phyloP scores from a whole-genome alignment of 1,140 invertebrate species.

The Aethina tumida region DNA sequence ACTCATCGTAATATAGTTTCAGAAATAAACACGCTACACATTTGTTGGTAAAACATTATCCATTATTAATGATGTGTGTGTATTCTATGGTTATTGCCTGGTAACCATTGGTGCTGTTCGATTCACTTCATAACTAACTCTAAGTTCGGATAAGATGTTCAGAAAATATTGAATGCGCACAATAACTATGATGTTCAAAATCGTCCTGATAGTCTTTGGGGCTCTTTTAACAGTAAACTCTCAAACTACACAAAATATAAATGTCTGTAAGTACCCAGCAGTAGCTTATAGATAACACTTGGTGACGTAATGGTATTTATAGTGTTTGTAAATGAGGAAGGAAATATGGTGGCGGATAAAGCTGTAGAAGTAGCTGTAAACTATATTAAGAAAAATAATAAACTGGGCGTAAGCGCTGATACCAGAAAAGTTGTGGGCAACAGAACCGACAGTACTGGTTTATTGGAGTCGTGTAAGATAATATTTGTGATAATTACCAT shows the following conservation, averaged over 20 bases:
- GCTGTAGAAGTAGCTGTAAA: conserved; percentile 55
- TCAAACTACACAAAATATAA: conserved; percentile 50
- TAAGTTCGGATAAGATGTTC: too few relatives aligned
- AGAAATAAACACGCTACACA: too few relatives aligned
- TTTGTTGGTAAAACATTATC: too few relatives aligned
- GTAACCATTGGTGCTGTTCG: too few relatives aligned
- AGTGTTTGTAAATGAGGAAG: conserved; percentile 66
- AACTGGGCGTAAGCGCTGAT: conserved; percentile 52
- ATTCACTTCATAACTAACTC: too few relatives aligned
- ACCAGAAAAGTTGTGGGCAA: conserved; percentile 50
- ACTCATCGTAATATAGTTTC: too few relatives aligned
- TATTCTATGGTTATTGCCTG: too few relatives aligned
- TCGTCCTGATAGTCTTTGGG: too few relatives aligned
- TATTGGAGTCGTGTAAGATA: conserved; percentile 53
- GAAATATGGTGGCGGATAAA: conserved; percentile 54
- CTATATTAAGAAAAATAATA: conserved; percentile 55
- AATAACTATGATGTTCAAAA: too few relatives aligned
- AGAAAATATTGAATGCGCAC: too few relatives aligned
- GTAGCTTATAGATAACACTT: conserved; percentile 1
- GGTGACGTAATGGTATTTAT: conserved; percentile 9
- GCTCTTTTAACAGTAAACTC: too few relatives aligned
- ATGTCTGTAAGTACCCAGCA: conserved; percentile 46
- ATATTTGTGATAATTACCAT: conserved; percentile 8
- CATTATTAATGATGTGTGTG: too few relatives aligned
- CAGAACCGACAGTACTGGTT: conserved; percentile 52